A percentile compares a stretch with the other conserved stretches of the same genome.
These are phyloP conservation scores for Colletes collaris DNA, from an alignment of 2,888 invertebrate genomes.

Conservation along the genomic window DNA sequence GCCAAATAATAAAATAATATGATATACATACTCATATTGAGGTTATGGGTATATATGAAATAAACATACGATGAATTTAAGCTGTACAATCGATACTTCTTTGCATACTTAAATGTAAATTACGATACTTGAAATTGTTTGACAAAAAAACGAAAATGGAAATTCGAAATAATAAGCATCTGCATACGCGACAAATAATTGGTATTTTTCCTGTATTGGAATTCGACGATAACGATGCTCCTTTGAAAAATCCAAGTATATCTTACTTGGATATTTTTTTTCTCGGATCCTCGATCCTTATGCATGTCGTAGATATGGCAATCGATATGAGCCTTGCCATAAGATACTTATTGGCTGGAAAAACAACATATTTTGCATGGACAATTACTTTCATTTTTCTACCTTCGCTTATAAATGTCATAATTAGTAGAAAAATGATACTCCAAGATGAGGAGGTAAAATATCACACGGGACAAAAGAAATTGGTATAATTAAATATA, in stretches of 20 bases:
- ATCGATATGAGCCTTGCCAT: constrained; percentile 89
- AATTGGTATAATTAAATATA: not conserved
- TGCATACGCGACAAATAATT: constrained; percentile 51
- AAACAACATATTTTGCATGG: constrained; percentile 87
- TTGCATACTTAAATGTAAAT: not conserved
- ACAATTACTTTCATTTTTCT: constrained; percentile 89
- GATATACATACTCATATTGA: not conserved
- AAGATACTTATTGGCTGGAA: constrained; percentile 85
- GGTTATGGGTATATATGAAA: constrained; percentile 26
- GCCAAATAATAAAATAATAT: not conserved
- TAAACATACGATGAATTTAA: not conserved
- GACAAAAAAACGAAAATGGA: constrained; percentile 35
- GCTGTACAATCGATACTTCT: not conserved
- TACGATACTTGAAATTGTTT: constrained; percentile 6
- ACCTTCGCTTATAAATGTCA: constrained; percentile 90
- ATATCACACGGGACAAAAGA: not conserved
- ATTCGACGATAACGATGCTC: constrained; percentile 70
- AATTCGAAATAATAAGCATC: constrained; percentile 22
- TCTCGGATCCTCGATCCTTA: constrained; percentile 87
- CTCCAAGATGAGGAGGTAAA: constrained; percentile 78
- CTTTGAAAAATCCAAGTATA: constrained; percentile 72
- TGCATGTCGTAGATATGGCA: constrained; percentile 88
- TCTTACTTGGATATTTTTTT: constrained; percentile 87
- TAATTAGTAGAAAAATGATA: constrained; percentile 89
- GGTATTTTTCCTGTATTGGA: constrained; percentile 66